phyloP scores from a whole-genome alignment of 2,797 vertebrate species.

The Scarus forsteni region DNA sequence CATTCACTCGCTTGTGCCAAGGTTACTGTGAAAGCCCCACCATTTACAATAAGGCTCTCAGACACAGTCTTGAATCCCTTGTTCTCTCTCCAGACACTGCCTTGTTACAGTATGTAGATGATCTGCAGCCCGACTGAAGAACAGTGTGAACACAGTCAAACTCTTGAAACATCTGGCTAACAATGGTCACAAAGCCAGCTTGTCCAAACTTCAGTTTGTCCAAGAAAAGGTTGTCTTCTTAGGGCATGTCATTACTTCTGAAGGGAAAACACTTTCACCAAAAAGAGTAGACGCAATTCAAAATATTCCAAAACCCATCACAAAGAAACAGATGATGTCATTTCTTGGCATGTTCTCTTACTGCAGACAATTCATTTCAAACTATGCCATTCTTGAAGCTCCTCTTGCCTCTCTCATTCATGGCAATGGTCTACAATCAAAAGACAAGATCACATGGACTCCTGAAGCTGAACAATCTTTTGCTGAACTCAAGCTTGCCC shows the following conservation, averaged over 20 bases:
- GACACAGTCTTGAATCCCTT: too few species aligned
- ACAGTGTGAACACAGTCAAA: background rate
- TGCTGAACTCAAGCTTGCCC: background rate
- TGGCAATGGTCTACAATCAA: background rate
- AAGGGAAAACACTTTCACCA: background rate
- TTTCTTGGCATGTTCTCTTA: conserved; percentile 11
- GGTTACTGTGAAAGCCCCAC: too few species aligned
- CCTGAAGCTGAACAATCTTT: background rate
- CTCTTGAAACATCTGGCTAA: background rate
- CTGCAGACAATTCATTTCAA: conserved; percentile 1
- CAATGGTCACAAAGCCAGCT: background rate
- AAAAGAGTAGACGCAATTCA: background rate
- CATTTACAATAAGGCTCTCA: too few species aligned
- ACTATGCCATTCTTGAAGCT: background rate
- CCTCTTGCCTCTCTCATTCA: background rate
- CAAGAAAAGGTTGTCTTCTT: background rate
- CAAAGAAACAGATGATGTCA: conserved; percentile 14
- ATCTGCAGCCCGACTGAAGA: background rate
- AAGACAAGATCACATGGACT: background rate
- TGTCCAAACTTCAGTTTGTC: conserved; percentile 4
- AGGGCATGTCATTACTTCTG: background rate
- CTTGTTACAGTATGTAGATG: too few species aligned
- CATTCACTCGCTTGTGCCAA: too few species aligned
- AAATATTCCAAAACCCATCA: conserved; percentile 1
- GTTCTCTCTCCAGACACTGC: too few species aligned